These are phyloP conservation scores for Apodemia zela DNA, from an alignment of 2,888 invertebrate genomes.

Conservation along the genomic window DNA sequence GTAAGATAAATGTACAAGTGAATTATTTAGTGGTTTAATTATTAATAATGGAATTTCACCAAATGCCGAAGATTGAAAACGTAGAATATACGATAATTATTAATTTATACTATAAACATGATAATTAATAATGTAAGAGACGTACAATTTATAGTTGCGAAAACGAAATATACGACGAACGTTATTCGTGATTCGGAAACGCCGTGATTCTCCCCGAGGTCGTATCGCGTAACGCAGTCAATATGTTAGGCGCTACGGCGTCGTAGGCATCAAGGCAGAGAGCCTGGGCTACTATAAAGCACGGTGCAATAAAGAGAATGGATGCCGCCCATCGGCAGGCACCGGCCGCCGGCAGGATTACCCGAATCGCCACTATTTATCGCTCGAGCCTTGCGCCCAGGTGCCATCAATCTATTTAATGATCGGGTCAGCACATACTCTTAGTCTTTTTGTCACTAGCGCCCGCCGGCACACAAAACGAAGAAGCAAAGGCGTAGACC, in stretches of 20 bases:
- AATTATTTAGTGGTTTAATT: too few relatives aligned
- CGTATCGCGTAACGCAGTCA: slow-evolving; percentile 44
- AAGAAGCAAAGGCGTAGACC: slow-evolving; percentile 52
- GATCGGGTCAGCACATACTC: slow-evolving; percentile 79
- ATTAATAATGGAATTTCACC: too few relatives aligned
- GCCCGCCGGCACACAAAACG: slow-evolving; percentile 59
- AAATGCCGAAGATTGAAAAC: too few relatives aligned
- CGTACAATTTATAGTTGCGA: slow-evolving; percentile 29
- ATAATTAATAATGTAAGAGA: slow-evolving; percentile 31
- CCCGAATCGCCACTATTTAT: slow-evolving; percentile 80
- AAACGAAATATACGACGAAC: slow-evolving; percentile 24
- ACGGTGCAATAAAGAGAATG: slow-evolving; percentile 79
- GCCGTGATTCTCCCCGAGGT: slow-evolving; percentile 35
- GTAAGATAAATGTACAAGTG: too few relatives aligned
- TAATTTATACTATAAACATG: background rate
- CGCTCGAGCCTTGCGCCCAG: slow-evolving; percentile 77
- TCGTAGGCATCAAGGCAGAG: slow-evolving; percentile 66
- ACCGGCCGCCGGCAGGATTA: slow-evolving; percentile 73
- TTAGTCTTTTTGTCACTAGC: slow-evolving; percentile 67
- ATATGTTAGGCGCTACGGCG: slow-evolving; percentile 65
- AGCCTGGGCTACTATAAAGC: slow-evolving; percentile 70
- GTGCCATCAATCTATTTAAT: slow-evolving; percentile 81
- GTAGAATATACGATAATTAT: too few relatives aligned
- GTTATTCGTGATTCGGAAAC: slow-evolving; percentile 28
- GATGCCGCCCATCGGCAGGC: slow-evolving; percentile 76